Percentiles rank a stretch among this genome's conserved stretches.
phyloP scores from a whole-genome alignment of 2,797 vertebrate genomes.

The Apogon hyalosoma region DNA sequence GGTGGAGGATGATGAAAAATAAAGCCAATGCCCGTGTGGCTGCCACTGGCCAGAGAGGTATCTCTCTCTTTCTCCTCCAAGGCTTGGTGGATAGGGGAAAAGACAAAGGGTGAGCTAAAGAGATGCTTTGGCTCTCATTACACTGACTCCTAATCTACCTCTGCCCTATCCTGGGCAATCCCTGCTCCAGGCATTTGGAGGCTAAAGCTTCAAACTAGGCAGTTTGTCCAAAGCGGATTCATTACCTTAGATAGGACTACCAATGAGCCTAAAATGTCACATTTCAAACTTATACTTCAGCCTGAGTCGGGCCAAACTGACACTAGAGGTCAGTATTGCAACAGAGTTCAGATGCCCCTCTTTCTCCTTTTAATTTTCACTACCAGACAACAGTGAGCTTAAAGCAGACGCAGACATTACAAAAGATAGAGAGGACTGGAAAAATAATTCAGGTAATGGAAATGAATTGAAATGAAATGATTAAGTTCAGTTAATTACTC shows the following conservation, averaged over 20 bases:
- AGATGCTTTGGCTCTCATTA: constrained; percentile 80
- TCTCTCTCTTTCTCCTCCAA: constrained; percentile 63
- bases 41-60: constrained; percentile 70
- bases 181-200: constrained; percentile 73
- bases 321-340: constrained; percentile 98
- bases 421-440: constrained; percentile 56
- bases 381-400: constrained; percentile 46
- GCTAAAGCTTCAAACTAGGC: constrained; percentile 77
- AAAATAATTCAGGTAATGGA: constrained; percentile 79
- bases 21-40: constrained; percentile 69
- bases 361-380: neutral
- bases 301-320: constrained; percentile 38
- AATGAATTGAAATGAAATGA: constrained; percentile 83
- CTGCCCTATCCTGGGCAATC: constrained; percentile 81
- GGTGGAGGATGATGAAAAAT: constrained; percentile 76
- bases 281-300: constrained; percentile 45
- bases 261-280: constrained; percentile 74
- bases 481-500: constrained; percentile 83
- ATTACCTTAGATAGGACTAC: constrained; percentile 78
- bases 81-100: constrained; percentile 68
- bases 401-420: constrained; percentile 64
- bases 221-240: constrained; percentile 82
- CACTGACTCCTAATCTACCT: constrained; percentile 82
- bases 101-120: constrained; percentile 79
- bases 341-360: constrained; percentile 83